phyloP scores from a whole-genome alignment of 2,113 vertebrate genomes.

The Stercorarius parasiticus region DNA sequence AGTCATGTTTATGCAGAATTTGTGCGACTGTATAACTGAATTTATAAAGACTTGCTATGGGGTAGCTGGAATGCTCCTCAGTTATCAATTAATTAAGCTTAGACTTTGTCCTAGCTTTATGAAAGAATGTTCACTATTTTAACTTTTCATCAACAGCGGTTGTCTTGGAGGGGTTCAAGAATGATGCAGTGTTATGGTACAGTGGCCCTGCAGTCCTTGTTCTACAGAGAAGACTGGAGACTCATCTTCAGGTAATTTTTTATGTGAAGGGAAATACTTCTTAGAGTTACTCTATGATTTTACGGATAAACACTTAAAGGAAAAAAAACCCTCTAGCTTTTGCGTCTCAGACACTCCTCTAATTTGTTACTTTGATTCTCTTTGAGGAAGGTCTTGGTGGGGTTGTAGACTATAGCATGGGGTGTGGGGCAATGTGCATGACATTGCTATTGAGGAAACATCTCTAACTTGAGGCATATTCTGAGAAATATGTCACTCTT shows the following conservation, averaged over 20 bases:
- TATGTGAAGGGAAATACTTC: neutral
- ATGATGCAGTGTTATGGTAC: neutral
- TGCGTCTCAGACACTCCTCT: neutral
- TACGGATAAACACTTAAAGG: neutral
- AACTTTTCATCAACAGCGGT: neutral
- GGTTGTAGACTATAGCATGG: neutral
- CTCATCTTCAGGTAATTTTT: neutral
- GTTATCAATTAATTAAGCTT: neutral
- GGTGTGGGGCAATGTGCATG: neutral
- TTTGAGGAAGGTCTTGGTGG: neutral
- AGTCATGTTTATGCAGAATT: neutral
- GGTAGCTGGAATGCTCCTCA: neutral
- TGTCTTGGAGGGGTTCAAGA: neutral
- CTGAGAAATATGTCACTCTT: neutral
- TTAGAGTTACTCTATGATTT: neutral
- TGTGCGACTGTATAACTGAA: neutral
- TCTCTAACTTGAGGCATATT: neutral
- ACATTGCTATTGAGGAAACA: neutral
- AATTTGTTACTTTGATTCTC: neutral
- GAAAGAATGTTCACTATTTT: neutral
- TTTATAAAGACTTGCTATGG: neutral
- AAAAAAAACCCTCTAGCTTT: neutral
- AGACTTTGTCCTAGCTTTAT: neutral
- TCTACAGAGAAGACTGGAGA: neutral
- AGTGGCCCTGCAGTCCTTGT: neutral